Evolutionary conservation across 2,888 invertebrate species (phyloP).

Genomic region (Tridacna crocea): DNA sequence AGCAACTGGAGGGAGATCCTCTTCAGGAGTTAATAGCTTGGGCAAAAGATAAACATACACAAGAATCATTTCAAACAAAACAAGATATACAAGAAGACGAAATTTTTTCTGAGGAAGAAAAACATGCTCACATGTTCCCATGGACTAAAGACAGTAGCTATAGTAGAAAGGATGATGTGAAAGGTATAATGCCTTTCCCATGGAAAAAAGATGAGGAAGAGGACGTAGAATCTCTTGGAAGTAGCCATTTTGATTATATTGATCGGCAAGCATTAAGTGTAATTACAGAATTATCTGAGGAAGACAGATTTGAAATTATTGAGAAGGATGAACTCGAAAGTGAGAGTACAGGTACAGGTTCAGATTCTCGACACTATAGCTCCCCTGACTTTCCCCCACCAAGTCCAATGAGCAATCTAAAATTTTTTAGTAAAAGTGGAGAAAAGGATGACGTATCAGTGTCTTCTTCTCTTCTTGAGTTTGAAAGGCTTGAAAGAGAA

Average conservation of each 20-base stretch:
- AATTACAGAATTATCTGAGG: conserved; percentile 80
- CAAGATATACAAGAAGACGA: conserved; percentile 51
- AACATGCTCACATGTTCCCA: conserved; percentile 47
- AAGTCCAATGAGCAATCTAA: conserved; percentile 88
- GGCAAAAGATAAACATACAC: conserved; percentile 65
- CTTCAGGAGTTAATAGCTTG: conserved; percentile 63
- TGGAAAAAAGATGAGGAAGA: conserved; percentile 68
- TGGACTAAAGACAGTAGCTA: conserved; percentile 53
- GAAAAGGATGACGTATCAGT: conserved; percentile 96
- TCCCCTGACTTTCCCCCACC: conserved; percentile 91
- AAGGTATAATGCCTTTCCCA: conserved; percentile 59
- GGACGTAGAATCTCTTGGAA: conserved; percentile 75
- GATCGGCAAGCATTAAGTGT: conserved; percentile 79
- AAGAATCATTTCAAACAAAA: conserved; percentile 53
- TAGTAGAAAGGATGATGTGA: conserved; percentile 46
- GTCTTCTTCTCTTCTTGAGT: conserved; percentile 94
- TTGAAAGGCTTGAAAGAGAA: conserved; percentile 95
- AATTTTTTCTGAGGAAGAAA: conserved; percentile 38
- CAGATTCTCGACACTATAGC: conserved; percentile 85
- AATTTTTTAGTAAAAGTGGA: conserved; percentile 91
- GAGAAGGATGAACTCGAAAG: conserved; percentile 89
- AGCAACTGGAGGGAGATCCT: conserved; percentile 49
- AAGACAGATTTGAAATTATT: conserved; percentile 86
- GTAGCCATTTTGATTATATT: conserved; percentile 80
- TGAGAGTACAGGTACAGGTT: conserved; percentile 69